phyloP scores from a whole-genome alignment of 1,140 invertebrate species.

The Drosophila nigromelanica region DNA sequence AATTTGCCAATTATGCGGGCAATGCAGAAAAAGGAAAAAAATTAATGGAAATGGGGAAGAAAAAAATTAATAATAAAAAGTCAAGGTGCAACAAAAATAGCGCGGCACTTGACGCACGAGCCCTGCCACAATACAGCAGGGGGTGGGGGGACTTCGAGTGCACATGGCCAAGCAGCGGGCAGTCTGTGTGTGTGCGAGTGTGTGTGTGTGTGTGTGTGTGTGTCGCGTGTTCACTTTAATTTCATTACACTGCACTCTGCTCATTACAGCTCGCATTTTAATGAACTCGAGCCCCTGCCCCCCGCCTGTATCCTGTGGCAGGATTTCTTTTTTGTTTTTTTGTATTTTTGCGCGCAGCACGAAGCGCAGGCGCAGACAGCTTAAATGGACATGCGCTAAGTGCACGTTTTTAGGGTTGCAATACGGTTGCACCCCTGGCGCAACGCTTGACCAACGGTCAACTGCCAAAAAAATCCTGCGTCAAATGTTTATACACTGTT shows the following conservation, averaged over 20 bases:
- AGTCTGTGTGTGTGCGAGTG: constrained; percentile 45
- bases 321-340: constrained; percentile 65
- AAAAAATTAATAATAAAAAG: constrained; percentile 52
- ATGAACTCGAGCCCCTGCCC: constrained; percentile 53
- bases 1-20: constrained; percentile 78
- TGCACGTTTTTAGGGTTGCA: constrained; percentile 56
- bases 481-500: neutral
- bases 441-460: constrained; percentile 60
- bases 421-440: neutral
- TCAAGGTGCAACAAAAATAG: constrained; percentile 75
- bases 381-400: constrained; percentile 62
- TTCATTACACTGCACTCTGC: constrained; percentile 74
- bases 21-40: constrained; percentile 33
- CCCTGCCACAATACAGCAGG: neutral
- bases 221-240: constrained; percentile 74
- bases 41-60: constrained; percentile 7
- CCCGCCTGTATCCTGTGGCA: constrained; percentile 34
- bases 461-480: constrained; percentile 39
- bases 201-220: constrained; percentile 30
- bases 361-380: constrained; percentile 77
- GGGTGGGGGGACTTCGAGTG: constrained; percentile 35
- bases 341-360: constrained; percentile 18
- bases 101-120: constrained; percentile 69
- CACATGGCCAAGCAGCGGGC: constrained; percentile 70
- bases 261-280: constrained; percentile 78